Evolutionary conservation across 2,113 vertebrate genomes (phyloP), one percentile per base, ranked within the genome.

Genomic region (Perognathus longimembris): DNA sequence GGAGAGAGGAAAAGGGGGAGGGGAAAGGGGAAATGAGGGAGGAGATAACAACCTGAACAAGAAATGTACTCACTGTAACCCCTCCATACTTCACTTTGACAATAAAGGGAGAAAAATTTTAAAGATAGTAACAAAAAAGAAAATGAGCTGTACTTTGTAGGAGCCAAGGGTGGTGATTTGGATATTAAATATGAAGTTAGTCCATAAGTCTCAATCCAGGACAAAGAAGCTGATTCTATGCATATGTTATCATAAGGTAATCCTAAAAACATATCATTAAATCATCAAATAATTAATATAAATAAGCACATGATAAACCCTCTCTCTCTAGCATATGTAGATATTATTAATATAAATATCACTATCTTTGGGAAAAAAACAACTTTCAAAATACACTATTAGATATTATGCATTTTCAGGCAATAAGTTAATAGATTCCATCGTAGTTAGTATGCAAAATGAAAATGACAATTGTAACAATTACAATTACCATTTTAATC

Each of bases 401-500:
- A 94, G 94, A 79, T 78, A 89, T 75, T 91, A 91, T 90, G 61
- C 70, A 90, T 86, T 93, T 95, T 91, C 71, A 96, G 61, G 38
- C 74, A 94, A 94, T 93, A 90, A 93, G 94, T 92, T 92, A 91
- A 92, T 94, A 88, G 84, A 75, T 20, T 81, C 32, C 50, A 34
- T 79, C 76, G 66, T 94, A 88, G 83, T 95, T 80, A 94, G 75
- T 78, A 94, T 93, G 64, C 92, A 95, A 80, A 96, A 94, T 85
- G 74, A 95, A 97, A 96, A 96, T 88, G 89, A 93, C 95, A 94
- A 88, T 91, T 95, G 94, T 50, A 86, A 83, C 76, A 96, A 94
- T 95, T 95, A 95, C 76, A 94, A 93, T 96, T 96, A 89, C 61
- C 86, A 94, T 93, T 95, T 95, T 94, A 94, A 97, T 88, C 69